Evolutionary conservation across 2,888 invertebrate species (phyloP).

Genomic region (Ennomos erosarius): DNA sequence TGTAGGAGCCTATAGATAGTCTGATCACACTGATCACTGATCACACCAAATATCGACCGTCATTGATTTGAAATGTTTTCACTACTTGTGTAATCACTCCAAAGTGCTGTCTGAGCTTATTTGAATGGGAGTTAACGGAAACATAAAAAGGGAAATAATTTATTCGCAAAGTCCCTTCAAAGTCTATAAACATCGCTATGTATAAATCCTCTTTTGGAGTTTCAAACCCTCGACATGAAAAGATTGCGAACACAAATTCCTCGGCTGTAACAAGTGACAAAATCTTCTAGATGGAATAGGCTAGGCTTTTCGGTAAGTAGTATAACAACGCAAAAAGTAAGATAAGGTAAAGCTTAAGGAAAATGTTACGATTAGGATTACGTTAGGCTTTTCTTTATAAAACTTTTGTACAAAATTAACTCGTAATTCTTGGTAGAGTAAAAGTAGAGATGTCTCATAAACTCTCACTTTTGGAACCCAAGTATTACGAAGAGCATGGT

Average conservation of each 20-base stretch:
- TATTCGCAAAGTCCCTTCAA: conserved; percentile 33
- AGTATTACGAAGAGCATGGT: too few species aligned
- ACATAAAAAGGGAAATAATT: conserved; percentile 44
- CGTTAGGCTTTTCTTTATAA: not conserved
- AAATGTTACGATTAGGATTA: too few species aligned
- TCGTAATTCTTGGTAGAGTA: not conserved
- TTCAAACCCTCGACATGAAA: conserved; percentile 34
- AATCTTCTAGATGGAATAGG: not conserved
- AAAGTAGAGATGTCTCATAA: too few species aligned
- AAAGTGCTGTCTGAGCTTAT: conserved; percentile 40
- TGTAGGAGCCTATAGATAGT: too few species aligned
- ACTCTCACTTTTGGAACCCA: too few species aligned
- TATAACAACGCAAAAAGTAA: not conserved
- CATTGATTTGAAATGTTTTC: conserved; percentile 20
- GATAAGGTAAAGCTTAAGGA: conserved; percentile 20
- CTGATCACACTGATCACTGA: too few species aligned
- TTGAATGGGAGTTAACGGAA: conserved; percentile 32
- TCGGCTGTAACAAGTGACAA: conserved; percentile 13
- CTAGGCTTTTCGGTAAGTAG: not conserved
- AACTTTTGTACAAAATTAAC: too few species aligned
- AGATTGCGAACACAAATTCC: conserved; percentile 37
- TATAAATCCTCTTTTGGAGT: conserved; percentile 39
- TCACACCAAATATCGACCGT: conserved; percentile 12
- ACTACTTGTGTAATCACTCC: conserved; percentile 39
- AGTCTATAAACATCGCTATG: conserved; percentile 35